Percentiles rank a stretch among this genome's conserved stretches.
phyloP scores from a whole-genome alignment of 2,797 vertebrate genomes.

The Carduelis carduelis region DNA sequence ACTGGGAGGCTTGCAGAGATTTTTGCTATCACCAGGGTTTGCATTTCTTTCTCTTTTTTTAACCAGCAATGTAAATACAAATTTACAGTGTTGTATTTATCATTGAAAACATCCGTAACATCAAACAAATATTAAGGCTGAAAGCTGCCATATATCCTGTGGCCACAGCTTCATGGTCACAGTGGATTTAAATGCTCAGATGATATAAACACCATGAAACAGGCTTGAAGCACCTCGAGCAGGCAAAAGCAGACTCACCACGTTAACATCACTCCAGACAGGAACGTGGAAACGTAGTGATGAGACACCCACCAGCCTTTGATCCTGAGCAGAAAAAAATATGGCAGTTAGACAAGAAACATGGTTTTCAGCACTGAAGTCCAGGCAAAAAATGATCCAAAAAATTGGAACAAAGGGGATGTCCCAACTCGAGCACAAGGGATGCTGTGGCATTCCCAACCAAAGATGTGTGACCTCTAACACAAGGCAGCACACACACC shows the following conservation, averaged over 20 bases:
- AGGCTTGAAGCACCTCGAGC: neutral
- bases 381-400: neutral
- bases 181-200: neutral
- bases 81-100: neutral
- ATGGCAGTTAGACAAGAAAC: neutral
- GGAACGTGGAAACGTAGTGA: constrained; percentile 96
- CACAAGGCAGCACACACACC: neutral
- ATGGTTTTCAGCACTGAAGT: neutral
- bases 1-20: neutral
- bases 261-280: constrained; percentile 97
- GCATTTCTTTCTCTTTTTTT: neutral
- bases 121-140: neutral
- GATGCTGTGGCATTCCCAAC: neutral
- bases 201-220: neutral
- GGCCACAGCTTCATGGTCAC: neutral
- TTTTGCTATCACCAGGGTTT: neutral
- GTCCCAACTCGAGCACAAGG: neutral
- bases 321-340: constrained; percentile 75
- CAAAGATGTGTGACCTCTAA: neutral
- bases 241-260: constrained; percentile 82
- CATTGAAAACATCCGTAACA: neutral
- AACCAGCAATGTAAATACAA: neutral
- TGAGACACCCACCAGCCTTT: constrained; percentile 99
- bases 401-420: neutral
- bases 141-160: neutral